Base-by-base conservation (phyloP, 1,140 invertebrate genomes). In the Acromyrmex echinatior region DNA sequence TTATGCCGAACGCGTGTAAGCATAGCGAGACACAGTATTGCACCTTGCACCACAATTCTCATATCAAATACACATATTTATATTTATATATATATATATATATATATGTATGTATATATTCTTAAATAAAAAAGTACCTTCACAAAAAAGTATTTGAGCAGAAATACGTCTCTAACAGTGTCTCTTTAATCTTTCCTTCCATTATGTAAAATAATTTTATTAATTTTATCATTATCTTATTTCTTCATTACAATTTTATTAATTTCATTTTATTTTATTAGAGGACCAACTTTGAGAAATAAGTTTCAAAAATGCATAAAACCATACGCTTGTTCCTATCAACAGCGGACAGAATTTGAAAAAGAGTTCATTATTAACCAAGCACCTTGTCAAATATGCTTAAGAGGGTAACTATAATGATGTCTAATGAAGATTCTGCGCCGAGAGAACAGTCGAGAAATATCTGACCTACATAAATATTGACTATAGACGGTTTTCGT, bases 391-490 rank as follows among this genome's bases (percentile, higher is more conserved):
- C 80, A 62, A 84, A 84, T 63, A 76, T 76, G 70, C 70, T 84
- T 56, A 76, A 84, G 70, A 51, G 80, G 10, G n/a, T 28, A 49
- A 49, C 16, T 82, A 14, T n/a, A 84, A 84, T 70, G 56, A 73
- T 4, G 21, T 49, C 39, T 84, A 76, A 84, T 74, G 56, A 84
- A 84, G 70, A 76, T 35, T 51, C 66, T 5, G 12, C 70, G 25
- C 3, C 12, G 45, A 62, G 56, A 4, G 56, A 82, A n/a, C 21
- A 21, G 39, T 14, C 45, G 65, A 45, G 21, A 74, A 62, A 14
- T 76, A 84, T 58, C 56, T 76, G 80, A 84, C 80, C 70, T 74
- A 74, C 39, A 84, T 82, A 74, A 82, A 82, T 82, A 73, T 49
- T 74, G 53, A 60, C 80, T 82, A 74, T 60, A 82, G 6, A 18